Evolutionary conservation across 2,888 invertebrate species (phyloP), one percentile per base, ranked within the genome.

Genomic region (Caenorhabditis doughertyi): DNA sequence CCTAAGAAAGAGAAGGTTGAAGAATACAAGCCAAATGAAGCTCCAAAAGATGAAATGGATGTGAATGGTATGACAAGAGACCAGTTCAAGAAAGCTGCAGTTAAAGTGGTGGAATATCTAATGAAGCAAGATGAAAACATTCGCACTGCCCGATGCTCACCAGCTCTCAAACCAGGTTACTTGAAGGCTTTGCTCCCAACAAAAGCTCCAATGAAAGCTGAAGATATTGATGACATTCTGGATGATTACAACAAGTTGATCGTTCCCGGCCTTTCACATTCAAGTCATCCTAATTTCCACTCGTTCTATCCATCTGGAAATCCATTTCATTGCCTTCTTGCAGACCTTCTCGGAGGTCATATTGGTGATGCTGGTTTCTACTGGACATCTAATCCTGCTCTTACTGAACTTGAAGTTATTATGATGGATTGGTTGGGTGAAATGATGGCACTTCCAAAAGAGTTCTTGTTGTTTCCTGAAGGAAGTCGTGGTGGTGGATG

Each of bases 361-460:
- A 77, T 72, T 39, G 76, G 76, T 18, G 81, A 76, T 58, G 74
- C 77, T 21, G 77, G 73, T 11, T 77, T 82, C 72, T 73, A 62
- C 27, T 73, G 73, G 82, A 73, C 77, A 16, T 51, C 82, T 0
- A 79, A 79, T 47, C 77, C 79, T 25, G 77, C 82, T 16, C 53
- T 82, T 8, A 73, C 72, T 27, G 82, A 82, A 27, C 47, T 82
- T 29, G 82, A 82, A 64, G 70, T 73, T 3, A 27, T 73, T 7
- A 79, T 82, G 73, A 82, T 82, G 82, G 79, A 79, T 64, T 82
- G 82, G 82, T 39, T 82, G 29, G 82, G 82, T 16, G 79, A 82
- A 35, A 73, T 79, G 77, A 82, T 82, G 79, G 79, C 55, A 1
- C 39, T 82, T 35, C 82, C 82, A 3, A 68, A 62, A 70, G 82